Conservation (phyloP, 2,113 vertebrate genomes). For the Caranx ignobilis region DNA sequence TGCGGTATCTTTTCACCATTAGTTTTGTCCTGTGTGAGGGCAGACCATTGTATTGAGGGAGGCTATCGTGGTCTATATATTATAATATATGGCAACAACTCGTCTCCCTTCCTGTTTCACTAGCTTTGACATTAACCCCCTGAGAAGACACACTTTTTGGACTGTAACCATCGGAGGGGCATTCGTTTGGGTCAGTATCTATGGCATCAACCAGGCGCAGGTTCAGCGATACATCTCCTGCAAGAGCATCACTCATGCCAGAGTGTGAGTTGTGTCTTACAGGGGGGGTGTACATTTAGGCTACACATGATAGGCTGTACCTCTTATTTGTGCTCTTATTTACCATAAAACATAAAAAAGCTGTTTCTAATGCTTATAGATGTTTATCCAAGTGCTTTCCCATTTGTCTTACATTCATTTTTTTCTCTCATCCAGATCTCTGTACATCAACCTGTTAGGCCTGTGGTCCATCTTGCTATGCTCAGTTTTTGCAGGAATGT, state of each 20-base stretch:
- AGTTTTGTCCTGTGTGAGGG: not conserved
- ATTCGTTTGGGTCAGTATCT: conserved; percentile 91
- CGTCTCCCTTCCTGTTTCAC: not conserved
- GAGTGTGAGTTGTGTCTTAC: conserved; percentile 86
- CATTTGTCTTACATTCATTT: not conserved
- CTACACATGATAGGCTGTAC: not conserved
- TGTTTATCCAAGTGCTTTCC: not conserved
- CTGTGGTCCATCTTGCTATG: conserved; percentile 88
- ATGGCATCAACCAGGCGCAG: conserved; percentile 94
- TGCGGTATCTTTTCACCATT: not conserved
- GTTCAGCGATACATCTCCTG: conserved; percentile 97
- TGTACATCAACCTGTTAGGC: conserved; percentile 93
- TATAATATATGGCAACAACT: not conserved
- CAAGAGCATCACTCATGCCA: conserved; percentile 91
- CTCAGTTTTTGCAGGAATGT: conserved; percentile 87
- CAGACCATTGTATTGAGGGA: not conserved
- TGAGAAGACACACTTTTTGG: conserved; percentile 96
- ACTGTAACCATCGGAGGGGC: conserved; percentile 90
- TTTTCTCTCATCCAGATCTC: conserved; percentile 82
- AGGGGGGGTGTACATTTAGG: not conserved
- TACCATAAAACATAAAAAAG: not conserved
- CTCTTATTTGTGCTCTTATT: not conserved
- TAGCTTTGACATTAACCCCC: conserved; percentile 92
- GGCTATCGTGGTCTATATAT: no score
- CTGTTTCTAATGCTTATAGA: not conserved